Conservation (phyloP, 2,113 vertebrate species). For the Procavia capensis region DNA sequence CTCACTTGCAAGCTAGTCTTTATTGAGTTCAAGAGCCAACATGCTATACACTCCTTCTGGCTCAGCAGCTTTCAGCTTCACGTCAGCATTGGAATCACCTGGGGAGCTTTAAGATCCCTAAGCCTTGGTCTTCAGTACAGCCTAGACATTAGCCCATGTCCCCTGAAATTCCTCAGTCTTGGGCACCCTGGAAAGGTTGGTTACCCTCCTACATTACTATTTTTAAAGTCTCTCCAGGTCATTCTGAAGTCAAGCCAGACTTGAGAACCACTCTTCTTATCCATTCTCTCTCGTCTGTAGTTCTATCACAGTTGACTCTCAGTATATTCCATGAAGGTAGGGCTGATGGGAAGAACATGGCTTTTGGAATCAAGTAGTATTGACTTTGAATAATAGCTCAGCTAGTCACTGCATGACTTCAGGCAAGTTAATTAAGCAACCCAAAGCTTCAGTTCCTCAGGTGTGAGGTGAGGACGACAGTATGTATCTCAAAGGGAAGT, state of each 20-base stretch:
- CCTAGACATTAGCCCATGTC: too few species aligned
- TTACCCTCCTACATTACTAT: background rate
- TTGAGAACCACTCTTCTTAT: background rate
- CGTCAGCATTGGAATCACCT: fast-evolving
- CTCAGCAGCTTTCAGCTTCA: background rate
- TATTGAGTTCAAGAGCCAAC: background rate
- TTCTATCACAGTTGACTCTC: background rate
- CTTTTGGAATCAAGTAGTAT: background rate
- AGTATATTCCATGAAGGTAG: background rate
- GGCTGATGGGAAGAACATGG: background rate
- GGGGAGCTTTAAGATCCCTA: background rate
- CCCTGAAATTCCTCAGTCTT: background rate
- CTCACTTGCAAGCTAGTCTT: background rate
- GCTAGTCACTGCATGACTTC: background rate
- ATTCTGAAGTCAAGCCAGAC: background rate
- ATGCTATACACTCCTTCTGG: background rate
- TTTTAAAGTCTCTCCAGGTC: background rate
- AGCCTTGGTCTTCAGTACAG: background rate
- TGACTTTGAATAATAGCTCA: background rate
- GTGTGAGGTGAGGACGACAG: background rate
- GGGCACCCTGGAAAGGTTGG: background rate
- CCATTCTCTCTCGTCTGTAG: background rate
- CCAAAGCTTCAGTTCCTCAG: background rate
- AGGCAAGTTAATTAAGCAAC: background rate
- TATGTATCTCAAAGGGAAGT: background rate